A percentile compares a stretch with the other conserved stretches of the same genome.
These are phyloP conservation scores for Trididemnum miniatum DNA, from an alignment of 23 tunicate species.

Conservation along the genomic window DNA sequence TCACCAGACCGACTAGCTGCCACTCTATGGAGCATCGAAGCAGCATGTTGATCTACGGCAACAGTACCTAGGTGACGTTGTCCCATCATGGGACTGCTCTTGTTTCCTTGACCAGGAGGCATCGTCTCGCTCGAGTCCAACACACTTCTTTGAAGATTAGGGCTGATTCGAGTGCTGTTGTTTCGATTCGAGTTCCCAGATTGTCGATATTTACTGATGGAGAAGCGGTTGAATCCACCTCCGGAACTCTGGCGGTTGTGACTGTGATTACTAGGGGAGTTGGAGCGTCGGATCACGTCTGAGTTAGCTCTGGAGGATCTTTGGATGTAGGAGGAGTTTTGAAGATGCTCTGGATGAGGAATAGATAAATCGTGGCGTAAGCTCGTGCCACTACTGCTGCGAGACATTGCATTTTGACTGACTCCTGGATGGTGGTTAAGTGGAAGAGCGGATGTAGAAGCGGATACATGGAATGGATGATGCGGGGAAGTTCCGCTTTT, in stretches of 20 bases:
- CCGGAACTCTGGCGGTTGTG: constrained; percentile 58
- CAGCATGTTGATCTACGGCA: constrained; percentile 53
- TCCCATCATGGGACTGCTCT: constrained; percentile 46
- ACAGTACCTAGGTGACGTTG: constrained; percentile 36
- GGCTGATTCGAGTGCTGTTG: constrained; percentile 72
- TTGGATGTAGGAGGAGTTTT: constrained; percentile 52
- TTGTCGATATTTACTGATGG: not conserved
- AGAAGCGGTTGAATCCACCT: not conserved
- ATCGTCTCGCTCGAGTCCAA: constrained; percentile 37
- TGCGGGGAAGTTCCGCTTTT: not conserved
- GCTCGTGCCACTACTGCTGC: constrained; percentile 90
- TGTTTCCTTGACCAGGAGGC: constrained; percentile 17
- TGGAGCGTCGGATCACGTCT: constrained; percentile 38
- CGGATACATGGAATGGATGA: constrained; percentile 67
- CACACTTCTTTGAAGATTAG: constrained; percentile 51
- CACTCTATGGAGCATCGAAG: constrained; percentile 52
- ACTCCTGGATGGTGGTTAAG: not conserved
- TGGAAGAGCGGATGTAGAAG: constrained; percentile 74
- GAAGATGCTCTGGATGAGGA: not conserved
- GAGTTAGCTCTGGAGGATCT: constrained; percentile 57
- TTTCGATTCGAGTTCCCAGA: constrained; percentile 65
- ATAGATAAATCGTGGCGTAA: constrained; percentile 27
- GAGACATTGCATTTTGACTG: constrained; percentile 37
- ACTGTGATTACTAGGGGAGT: constrained; percentile 36
- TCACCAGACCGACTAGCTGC: constrained; percentile 32